phyloP scores from a whole-genome alignment of 2,113 vertebrate species.

The Oenanthe oenanthe region DNA sequence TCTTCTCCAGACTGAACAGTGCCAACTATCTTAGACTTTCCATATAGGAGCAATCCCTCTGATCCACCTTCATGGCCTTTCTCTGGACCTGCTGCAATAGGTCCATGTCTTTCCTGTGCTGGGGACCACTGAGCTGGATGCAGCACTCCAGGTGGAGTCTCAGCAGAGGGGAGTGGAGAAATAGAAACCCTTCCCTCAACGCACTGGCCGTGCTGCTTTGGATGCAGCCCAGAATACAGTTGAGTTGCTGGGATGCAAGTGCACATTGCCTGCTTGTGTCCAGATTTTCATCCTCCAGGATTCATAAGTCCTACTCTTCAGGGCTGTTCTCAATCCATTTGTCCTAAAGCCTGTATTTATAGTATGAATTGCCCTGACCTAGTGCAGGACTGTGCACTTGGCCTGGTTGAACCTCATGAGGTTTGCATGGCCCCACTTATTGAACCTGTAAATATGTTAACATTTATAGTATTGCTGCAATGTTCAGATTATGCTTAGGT shows the following conservation, averaged over 20 bases:
- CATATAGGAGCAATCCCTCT: not conserved
- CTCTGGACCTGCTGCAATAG: not conserved
- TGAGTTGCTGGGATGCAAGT: not conserved
- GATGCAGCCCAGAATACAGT: not conserved
- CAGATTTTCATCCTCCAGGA: not conserved
- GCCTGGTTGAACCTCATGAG: not conserved
- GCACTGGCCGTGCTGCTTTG: rapidly evolving
- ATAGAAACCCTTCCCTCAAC: not conserved
- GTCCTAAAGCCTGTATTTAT: not conserved
- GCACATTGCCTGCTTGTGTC: not conserved
- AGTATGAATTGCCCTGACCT: not conserved
- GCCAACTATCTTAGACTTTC: not conserved
- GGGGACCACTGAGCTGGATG: not conserved
- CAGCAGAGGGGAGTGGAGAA: not conserved
- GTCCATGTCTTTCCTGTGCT: not conserved
- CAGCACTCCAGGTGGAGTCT: not conserved
- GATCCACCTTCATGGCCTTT: not conserved
- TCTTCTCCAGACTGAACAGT: not conserved
- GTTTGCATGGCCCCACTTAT: not conserved
- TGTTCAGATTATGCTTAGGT: not conserved
- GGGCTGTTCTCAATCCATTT: not conserved
- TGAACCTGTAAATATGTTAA: not conserved
- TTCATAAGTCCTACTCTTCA: not conserved
- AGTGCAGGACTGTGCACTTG: not conserved
- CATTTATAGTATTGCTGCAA: not conserved